These are phyloP conservation scores for Platysteira castanea DNA, from an alignment of 2,113 vertebrate genomes.

Conservation along the genomic window DNA sequence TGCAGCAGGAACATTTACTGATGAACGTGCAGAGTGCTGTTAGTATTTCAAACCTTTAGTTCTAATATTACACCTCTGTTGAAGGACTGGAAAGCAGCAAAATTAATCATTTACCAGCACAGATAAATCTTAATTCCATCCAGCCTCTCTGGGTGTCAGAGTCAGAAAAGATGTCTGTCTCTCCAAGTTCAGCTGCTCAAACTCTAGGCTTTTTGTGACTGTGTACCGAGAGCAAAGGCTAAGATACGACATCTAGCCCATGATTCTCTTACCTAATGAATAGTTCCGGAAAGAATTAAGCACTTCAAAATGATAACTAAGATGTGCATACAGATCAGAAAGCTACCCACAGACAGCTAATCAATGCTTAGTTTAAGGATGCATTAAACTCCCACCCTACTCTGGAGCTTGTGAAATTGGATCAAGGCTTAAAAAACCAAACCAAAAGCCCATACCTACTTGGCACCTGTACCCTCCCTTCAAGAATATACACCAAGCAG, in stretches of 20 bases:
- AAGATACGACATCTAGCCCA: background rate
- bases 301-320: background rate
- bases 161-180: background rate
- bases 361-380: background rate
- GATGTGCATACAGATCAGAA: background rate
- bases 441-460: background rate
- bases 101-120: background rate
- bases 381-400: background rate
- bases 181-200: background rate
- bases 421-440: background rate
- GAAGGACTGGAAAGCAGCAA: background rate
- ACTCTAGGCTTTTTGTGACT: background rate
- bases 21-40: background rate
- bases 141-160: background rate
- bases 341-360: background rate
- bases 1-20: constrained; percentile 19
- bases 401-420: background rate
- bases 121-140: background rate
- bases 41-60: background rate
- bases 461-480: background rate
- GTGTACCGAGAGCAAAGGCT: background rate
- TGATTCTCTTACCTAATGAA: background rate
- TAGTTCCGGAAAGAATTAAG: background rate
- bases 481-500: background rate
- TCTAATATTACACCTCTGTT: background rate